Base-by-base conservation (phyloP, 1,140 invertebrate species). In the Cydia pomonella region DNA sequence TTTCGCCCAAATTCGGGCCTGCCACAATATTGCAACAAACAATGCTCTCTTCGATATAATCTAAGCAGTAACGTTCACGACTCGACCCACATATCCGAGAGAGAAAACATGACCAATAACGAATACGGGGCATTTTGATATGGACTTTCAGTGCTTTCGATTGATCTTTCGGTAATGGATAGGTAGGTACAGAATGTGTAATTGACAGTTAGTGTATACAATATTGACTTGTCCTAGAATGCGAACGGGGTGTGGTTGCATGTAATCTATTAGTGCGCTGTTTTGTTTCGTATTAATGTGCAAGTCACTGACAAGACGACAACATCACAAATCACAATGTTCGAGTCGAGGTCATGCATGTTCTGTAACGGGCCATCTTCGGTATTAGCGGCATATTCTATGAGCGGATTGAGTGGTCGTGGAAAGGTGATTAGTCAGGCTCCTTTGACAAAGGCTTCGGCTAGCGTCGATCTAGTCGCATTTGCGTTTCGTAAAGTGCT, bases 41-140 rank as follows among this genome's bases (percentile, higher is more conserved):
- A 78, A 66, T 71, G 75, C 73, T 74, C 47, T 87, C 79, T 81
- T 76, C 76, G 76, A 87, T 82, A 85, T 84, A 87, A 89, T 85
- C 83, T 80, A 81, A 79, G 79, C 81, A 84, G 82, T 84, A 85
- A 84, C 79, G 84, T 84, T 87, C 84, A 82, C 81, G 82, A 82
- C 81, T 80, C 85, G 87, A 85, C 88, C 85, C 76, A 89, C 83
- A 88, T 90, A 81, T 76, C 75, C 77, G 82, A 87, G 88, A 86
- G 86, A 88, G 89, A 90, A 87, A 86, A 86, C 83, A 80, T 83
- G 79, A 79, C 73, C 85, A 81, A 83, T 85, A 86, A 82, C 73
- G 76, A 75, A 75, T 75, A 71, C 33, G 77, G 78, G 82, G 82
- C 79, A 82, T 79, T 84, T 77, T 75, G 79, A 79, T 73, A 62